These are phyloP conservation scores for Taxidea taxus DNA, from an alignment of 2,113 vertebrate genomes.

Conservation along the genomic window DNA sequence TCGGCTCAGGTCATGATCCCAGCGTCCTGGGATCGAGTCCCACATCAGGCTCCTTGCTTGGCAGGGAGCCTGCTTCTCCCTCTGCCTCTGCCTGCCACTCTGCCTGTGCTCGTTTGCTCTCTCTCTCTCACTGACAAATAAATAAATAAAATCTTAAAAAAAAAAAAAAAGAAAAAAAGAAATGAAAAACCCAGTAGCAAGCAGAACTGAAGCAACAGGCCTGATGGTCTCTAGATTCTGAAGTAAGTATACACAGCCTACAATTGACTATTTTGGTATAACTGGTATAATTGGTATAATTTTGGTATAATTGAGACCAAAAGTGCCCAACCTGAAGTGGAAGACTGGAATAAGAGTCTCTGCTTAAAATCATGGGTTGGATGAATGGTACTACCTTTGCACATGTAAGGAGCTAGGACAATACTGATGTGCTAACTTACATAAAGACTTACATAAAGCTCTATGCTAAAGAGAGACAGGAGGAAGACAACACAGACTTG, in stretches of 20 bases:
- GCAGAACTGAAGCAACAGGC: not conserved
- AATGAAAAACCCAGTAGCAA: not conserved
- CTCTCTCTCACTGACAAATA: too few species aligned
- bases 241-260: not conserved
- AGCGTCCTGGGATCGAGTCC: too few species aligned
- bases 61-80: too few species aligned
- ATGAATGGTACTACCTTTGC: not conserved
- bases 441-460: not conserved
- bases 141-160: too few species aligned
- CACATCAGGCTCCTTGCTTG: too few species aligned
- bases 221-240: not conserved
- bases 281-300: fast-evolving
- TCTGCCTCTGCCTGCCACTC: too few species aligned
- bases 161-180: too few species aligned
- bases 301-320: not conserved
- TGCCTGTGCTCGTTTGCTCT: too few species aligned
- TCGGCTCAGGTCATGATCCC: too few species aligned
- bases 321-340: not conserved
- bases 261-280: not conserved
- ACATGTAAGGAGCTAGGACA: not conserved
- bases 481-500: not conserved
- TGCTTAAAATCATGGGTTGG: not conserved
- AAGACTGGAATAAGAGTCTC: not conserved
- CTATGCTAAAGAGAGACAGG: not conserved
- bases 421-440: not conserved